These are phyloP conservation scores for Pituophis catenifer DNA, from an alignment of 2,113 vertebrate species.

Conservation along the genomic window DNA sequence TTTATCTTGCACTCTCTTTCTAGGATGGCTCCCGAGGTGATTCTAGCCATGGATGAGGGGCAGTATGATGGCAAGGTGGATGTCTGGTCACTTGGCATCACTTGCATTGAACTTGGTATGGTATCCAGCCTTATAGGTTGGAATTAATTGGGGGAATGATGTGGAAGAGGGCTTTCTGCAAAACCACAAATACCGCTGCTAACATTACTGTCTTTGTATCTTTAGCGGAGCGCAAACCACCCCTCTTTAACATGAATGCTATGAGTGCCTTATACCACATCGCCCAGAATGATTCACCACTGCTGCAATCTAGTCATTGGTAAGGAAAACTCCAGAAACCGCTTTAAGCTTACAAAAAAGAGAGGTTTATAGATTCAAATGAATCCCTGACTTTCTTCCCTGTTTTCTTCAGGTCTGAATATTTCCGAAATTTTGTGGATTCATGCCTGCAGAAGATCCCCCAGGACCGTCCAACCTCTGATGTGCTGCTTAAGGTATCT, in stretches of 20 bases:
- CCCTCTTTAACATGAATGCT: conserved; percentile 94
- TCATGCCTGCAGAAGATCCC: conserved; percentile 91
- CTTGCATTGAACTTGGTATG: conserved; percentile 89
- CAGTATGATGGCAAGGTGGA: conserved; percentile 93
- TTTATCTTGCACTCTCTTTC: background rate
- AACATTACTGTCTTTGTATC: background rate
- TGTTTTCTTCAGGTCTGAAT: conserved; percentile 81
- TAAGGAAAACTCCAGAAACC: conserved; percentile 54
- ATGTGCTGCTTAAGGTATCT: conserved; percentile 87
- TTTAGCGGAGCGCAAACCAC: conserved; percentile 90
- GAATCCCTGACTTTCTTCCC: background rate
- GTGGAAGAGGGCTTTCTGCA: background rate
- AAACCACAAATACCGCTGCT: background rate
- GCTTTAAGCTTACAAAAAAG: background rate
- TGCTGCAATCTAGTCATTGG: conserved; percentile 91
- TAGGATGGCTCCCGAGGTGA: conserved; percentile 95
- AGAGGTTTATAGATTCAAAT: too few species aligned
- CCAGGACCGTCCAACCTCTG: conserved; percentile 90
- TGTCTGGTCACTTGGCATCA: conserved; percentile 94
- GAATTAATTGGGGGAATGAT: background rate
- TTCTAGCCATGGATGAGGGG: conserved; percentile 92
- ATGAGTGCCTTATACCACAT: conserved; percentile 99
- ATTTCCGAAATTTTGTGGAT: conserved; percentile 92
- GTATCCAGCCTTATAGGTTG: background rate
- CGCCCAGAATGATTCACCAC: conserved; percentile 91